Conservation (phyloP, 1,140 invertebrate species). For the Tribolium castaneum region DNA sequence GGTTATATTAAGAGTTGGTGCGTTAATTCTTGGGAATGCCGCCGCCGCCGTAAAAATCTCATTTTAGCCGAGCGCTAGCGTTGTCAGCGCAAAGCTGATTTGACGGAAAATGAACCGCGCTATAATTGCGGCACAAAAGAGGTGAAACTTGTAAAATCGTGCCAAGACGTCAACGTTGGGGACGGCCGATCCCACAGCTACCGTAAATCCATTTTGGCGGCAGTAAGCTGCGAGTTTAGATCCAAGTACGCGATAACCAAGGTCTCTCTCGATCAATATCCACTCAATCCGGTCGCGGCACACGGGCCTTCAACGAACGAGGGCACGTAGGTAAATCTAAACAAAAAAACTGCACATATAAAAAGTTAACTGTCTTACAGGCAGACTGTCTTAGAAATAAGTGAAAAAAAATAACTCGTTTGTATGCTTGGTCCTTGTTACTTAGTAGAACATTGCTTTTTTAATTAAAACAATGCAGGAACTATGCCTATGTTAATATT, state of each 20-base stretch:
- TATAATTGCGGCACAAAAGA: constrained; percentile 34
- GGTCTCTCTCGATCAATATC: constrained; percentile 48
- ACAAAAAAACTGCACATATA: background rate
- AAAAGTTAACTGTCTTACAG: too few relatives aligned
- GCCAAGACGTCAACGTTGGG: background rate
- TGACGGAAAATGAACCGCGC: constrained; percentile 32
- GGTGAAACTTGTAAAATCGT: constrained; percentile 31
- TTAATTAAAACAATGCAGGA: too few relatives aligned
- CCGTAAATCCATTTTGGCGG: constrained; percentile 48
- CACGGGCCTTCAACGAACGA: background rate
- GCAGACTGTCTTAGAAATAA: too few relatives aligned
- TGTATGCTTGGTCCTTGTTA: too few relatives aligned
- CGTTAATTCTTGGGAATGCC: constrained; percentile 24
- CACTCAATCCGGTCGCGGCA: constrained; percentile 46
- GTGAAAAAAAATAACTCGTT: too few relatives aligned
- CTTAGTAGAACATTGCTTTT: too few relatives aligned
- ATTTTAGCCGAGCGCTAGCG: constrained; percentile 18
- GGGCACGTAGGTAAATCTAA: background rate
- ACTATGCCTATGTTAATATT: too few relatives aligned
- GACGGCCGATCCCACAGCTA: constrained; percentile 30
- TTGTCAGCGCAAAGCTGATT: constrained; percentile 32
- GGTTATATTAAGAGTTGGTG: constrained; percentile 21
- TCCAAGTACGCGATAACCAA: constrained; percentile 50
- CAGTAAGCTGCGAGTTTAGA: constrained; percentile 52
- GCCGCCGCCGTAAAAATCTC: constrained; percentile 14